Evolutionary conservation across 2,888 invertebrate species (phyloP).

Genomic region (Brachynemurus nebulosus): DNA sequence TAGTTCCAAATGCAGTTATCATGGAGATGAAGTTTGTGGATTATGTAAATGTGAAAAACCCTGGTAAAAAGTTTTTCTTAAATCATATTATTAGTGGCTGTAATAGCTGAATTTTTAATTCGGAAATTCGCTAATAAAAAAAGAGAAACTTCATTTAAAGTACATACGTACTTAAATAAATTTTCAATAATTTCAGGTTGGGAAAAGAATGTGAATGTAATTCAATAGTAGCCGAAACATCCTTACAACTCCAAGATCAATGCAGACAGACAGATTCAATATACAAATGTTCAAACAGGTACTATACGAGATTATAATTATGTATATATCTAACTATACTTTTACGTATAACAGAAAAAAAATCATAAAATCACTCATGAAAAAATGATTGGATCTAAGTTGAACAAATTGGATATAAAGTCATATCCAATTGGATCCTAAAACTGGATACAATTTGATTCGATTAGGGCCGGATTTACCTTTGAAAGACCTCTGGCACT

Average conservation of each 20-base stretch:
- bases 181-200: conserved; percentile 29
- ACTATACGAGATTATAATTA: no score
- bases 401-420: no score
- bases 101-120: conserved; percentile 14
- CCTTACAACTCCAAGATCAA: conserved; percentile 30
- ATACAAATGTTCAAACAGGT: conserved; percentile 10
- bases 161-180: background rate
- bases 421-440: no score
- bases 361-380: background rate
- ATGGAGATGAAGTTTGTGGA: conserved; percentile 47
- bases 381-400: background rate
- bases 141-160: background rate
- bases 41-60: conserved; percentile 46
- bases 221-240: conserved; percentile 25
- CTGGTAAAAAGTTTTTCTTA: conserved; percentile 32
- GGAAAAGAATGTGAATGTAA: conserved; percentile 42
- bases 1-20: conserved; percentile 33
- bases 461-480: no score
- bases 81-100: conserved; percentile 23
- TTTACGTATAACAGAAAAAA: no score
- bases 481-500: background rate
- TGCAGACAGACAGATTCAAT: conserved; percentile 14
- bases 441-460: no score
- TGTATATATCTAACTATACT: no score
- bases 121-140: no score